phyloP scores from a whole-genome alignment of 2,888 invertebrate genomes.

The Apotomis capreana region DNA sequence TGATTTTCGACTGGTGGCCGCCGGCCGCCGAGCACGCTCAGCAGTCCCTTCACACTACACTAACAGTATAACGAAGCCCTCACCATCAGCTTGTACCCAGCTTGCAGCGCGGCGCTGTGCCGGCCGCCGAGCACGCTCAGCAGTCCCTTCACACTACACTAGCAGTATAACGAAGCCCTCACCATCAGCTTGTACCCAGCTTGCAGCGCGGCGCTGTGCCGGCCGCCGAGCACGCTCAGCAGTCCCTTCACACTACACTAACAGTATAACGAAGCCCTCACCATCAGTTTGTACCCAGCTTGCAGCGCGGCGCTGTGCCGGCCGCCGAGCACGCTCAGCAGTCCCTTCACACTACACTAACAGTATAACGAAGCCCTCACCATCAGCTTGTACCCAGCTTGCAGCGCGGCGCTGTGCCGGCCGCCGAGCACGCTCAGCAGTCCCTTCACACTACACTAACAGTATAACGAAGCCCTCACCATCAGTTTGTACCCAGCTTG shows the following conservation, averaged over 20 bases:
- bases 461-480: background rate
- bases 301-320: conserved; percentile 94
- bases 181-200: conserved; percentile 88
- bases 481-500: conserved; percentile 40
- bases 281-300: conserved; percentile 95
- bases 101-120: conserved; percentile 91
- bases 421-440: conserved; percentile 89
- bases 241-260: conserved; percentile 88
- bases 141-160: conserved; percentile 88
- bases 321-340: conserved; percentile 90
- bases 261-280: conserved; percentile 58
- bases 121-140: conserved; percentile 90
- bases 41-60: no score
- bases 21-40: no score
- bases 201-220: conserved; percentile 91
- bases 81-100: conserved; percentile 88
- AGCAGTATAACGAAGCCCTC: conserved; percentile 39
- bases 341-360: conserved; percentile 81
- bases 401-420: conserved; percentile 86
- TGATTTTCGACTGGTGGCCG: no score
- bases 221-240: conserved; percentile 89
- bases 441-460: conserved; percentile 84
- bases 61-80: conserved; percentile 39
- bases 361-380: conserved; percentile 63
- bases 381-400: conserved; percentile 82